phyloP scores from a whole-genome alignment of 2,888 invertebrate species.

The Aproaerema taeniolella region DNA sequence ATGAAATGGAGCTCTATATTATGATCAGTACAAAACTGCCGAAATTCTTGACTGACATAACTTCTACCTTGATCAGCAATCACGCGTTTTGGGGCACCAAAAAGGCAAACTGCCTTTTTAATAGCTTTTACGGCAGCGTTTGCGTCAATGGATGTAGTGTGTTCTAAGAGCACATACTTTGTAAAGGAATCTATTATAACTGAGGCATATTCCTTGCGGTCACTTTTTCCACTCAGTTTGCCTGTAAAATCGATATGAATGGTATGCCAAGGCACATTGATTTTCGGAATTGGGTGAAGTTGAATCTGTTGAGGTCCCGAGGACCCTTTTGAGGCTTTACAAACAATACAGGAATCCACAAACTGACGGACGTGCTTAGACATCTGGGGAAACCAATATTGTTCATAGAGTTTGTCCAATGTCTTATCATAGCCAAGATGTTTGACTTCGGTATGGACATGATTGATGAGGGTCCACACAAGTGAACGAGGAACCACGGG shows the following conservation, averaged over 20 bases:
- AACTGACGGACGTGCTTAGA: conserved; percentile 8
- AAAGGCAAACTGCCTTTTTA: conserved; percentile 14
- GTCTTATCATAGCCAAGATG: conserved; percentile 11
- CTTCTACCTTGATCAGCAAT: conserved; percentile 18
- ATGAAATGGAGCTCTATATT: conserved; percentile 22
- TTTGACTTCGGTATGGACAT: conserved; percentile 14
- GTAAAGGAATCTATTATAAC: conserved; percentile 22
- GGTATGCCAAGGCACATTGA: conserved; percentile 18
- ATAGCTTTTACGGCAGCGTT: conserved; percentile 12
- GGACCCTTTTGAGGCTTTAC: conserved; percentile 11
- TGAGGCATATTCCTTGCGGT: conserved; percentile 18
- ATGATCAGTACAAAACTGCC: conserved; percentile 12
- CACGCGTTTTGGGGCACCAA: conserved; percentile 18
- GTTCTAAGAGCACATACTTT: conserved; percentile 17
- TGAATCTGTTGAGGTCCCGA: conserved; percentile 9
- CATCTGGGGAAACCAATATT: conserved; percentile 23
- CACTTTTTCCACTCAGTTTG: conserved; percentile 20
- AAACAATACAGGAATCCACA: conserved; percentile 17
- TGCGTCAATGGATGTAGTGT: conserved; percentile 13
- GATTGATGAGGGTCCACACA: conserved; percentile 17
- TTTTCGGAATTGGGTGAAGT: conserved; percentile 15
- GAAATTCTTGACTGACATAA: conserved; percentile 14
- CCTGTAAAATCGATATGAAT: conserved; percentile 21
- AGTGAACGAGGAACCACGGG: conserved; percentile 17
- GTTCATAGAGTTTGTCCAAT: conserved; percentile 15